Base-by-base conservation (phyloP, 2,888 invertebrate genomes). In the Parnassius apollo region DNA sequence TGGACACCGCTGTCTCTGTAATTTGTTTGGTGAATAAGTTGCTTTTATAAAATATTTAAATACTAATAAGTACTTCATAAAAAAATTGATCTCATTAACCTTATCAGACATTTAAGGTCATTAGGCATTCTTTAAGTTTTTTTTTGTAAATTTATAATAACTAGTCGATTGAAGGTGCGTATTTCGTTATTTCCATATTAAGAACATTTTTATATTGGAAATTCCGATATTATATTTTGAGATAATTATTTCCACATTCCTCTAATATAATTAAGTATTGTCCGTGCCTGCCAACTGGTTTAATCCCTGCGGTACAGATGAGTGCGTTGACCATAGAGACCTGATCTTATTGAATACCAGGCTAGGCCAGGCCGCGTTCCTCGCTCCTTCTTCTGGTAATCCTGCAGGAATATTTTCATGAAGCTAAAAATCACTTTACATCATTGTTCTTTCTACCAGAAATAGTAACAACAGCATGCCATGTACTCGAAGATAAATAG, bases 281-380 rank as follows among this genome's bases (percentile, higher is more conserved):
- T 81, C 80, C 89, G 88, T 91, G 91, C 91, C 91, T 96, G 96
- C 93, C 77, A 96, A 93, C 86, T 96, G 96, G 93, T 96, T 96
- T 78, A 97, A 93, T 76, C 96, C 97, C 85, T 94, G 95, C 66
- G 95, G 93, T 69, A 95, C 94, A 68, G 94, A 94, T 59, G 95
- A 94, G 80, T 95, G 95, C 70, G 95, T 94, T 72, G 94, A 96
- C 97, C 97, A 97, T 68, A 97, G 92, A 54, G 97, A 97, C 80
- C 96, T 95, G 87, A 97, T 97, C 93, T 97, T 97, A 81, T 96
- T 96, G 85, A 97, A 94, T 77, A 97, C 96, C 81, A 96, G 89
- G 74, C 95, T 95, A 67, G 95, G 95, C 96, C 96, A 96, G 74
- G 92, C 91, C 18, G 91, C 91, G 70, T 80, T 88, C 69, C 91